Conservation (phyloP, 1,140 invertebrate genomes). For the Ladona fulva region DNA sequence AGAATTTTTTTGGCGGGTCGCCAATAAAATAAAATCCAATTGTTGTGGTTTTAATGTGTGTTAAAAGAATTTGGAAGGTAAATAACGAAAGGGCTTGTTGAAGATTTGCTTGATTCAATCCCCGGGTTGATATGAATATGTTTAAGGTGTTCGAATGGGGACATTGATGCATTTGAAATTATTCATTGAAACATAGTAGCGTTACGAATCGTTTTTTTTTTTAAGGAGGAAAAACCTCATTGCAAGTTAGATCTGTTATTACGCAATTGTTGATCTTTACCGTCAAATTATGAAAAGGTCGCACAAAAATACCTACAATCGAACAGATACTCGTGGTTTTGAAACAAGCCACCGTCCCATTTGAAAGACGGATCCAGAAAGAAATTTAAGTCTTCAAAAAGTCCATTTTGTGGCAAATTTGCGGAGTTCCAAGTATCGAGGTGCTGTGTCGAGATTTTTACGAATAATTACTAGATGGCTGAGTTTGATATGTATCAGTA, state of each 20-base stretch:
- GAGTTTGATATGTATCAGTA: slow-evolving; percentile 1
- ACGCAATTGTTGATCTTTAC: neutral
- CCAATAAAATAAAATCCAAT: neutral
- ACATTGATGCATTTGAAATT: neutral
- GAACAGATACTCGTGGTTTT: neutral
- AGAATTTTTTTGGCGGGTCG: neutral
- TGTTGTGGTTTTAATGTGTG: neutral
- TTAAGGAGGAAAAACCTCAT: neutral
- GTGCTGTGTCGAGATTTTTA: slow-evolving; percentile 3
- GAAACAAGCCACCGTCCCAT: neutral
- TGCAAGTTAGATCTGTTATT: neutral
- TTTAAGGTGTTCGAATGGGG: neutral
- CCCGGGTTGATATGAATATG: neutral
- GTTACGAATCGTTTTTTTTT: neutral
- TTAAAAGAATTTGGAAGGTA: neutral
- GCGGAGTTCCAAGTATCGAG: neutral
- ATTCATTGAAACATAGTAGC: neutral
- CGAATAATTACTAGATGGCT: neutral
- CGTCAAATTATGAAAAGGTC: neutral
- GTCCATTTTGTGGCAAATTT: neutral
- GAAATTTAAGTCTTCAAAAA: neutral
- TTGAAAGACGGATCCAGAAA: neutral
- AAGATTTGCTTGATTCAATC: neutral
- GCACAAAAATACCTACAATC: neutral
- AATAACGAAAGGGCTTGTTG: neutral